Evolutionary conservation across 1,140 invertebrate species (phyloP).

Genomic region (Lerema accius): DNA sequence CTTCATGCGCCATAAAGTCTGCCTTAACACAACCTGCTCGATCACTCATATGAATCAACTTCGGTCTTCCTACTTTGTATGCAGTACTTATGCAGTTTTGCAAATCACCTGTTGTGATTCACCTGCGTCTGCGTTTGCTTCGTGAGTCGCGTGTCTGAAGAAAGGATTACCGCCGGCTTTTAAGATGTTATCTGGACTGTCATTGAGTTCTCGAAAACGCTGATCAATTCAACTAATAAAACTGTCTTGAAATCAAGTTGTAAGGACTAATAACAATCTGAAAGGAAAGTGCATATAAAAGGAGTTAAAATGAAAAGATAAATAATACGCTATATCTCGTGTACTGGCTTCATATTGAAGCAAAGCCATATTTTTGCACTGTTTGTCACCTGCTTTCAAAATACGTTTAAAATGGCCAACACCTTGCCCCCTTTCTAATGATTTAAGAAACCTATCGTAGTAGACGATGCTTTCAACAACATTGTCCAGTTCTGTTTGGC

Average conservation of each 20-base stretch:
- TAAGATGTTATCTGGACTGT: conserved; percentile 53
- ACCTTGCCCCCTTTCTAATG: too few relatives aligned
- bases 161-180: conserved; percentile 46
- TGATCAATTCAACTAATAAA: conserved; percentile 22
- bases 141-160: conserved; percentile 42
- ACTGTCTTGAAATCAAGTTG: background rate
- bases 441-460: too few relatives aligned
- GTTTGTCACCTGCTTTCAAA: too few relatives aligned
- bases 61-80: conserved; percentile 52
- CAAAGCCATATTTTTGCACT: too few relatives aligned
- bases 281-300: too few relatives aligned
- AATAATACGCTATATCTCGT: too few relatives aligned
- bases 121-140: conserved; percentile 45
- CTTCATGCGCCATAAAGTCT: conserved; percentile 4
- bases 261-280: too few relatives aligned
- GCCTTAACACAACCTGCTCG: conserved; percentile 21
- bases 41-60: conserved; percentile 36
- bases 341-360: too few relatives aligned
- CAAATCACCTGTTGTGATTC: conserved; percentile 70
- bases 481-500: too few relatives aligned
- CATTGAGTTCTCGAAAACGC: conserved; percentile 21
- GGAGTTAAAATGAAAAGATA: too few relatives aligned
- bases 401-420: too few relatives aligned
- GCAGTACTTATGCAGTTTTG: conserved; percentile 56
- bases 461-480: too few relatives aligned